Evolutionary conservation across 2,888 invertebrate genomes (phyloP).

Genomic region (Nomada goodeniana): DNA sequence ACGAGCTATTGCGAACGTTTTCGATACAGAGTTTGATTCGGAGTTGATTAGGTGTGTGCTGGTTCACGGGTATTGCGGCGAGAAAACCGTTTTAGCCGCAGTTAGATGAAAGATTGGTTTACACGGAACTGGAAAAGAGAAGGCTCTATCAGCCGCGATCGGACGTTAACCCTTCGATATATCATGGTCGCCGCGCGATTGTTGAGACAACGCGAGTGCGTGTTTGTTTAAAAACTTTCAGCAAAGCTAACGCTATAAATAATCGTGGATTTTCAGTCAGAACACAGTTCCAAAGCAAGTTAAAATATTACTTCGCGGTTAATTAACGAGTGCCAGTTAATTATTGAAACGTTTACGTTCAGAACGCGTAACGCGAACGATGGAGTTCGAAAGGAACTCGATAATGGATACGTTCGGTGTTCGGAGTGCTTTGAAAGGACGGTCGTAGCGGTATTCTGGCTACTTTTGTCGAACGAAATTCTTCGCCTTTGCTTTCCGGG

Average conservation of each 20-base stretch:
- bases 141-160: not conserved
- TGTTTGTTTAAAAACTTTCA: no score
- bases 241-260: no score
- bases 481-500: conserved; percentile 25
- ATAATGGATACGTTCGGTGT: conserved; percentile 50
- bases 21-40: not conserved
- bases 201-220: no score
- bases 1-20: not conserved
- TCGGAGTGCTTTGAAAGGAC: conserved; percentile 19
- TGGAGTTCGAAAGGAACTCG: conserved; percentile 18
- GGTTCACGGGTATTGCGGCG: not conserved
- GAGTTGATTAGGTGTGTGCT: conserved; percentile 1
- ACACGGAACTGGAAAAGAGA: no score
- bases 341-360: not conserved
- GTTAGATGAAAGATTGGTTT: not conserved
- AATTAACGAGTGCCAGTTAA: not conserved
- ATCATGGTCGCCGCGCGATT: not conserved
- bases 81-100: not conserved
- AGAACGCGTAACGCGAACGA: not conserved
- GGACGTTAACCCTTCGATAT: not conserved
- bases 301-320: not conserved
- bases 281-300: not conserved
- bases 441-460: not conserved
- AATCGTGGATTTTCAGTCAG: no score
- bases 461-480: conserved; percentile 40